phyloP scores from a whole-genome alignment of 1,140 invertebrate genomes.

The Drosophila grimshawi region DNA sequence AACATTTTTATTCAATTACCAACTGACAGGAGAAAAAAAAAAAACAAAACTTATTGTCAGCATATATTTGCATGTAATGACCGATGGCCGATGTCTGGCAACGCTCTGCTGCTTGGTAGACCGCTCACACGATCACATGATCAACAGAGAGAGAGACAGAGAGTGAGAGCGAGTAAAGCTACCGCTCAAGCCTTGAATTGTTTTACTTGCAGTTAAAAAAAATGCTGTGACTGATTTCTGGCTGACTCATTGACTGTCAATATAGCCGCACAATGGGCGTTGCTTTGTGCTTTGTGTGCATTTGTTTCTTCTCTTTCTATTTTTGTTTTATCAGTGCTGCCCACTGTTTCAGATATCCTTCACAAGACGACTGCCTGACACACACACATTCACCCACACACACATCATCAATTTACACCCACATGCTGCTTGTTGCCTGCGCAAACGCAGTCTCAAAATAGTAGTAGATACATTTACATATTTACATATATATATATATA shows the following conservation, averaged over 20 bases:
- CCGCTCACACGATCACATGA: constrained; percentile 26
- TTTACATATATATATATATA: constrained; percentile 2
- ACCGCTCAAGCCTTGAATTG: constrained; percentile 3
- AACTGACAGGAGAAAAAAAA: not conserved
- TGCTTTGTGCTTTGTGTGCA: constrained; percentile 38
- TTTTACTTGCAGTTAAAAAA: constrained; percentile 22
- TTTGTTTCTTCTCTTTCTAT: too few species aligned
- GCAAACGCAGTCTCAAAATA: constrained; percentile 65
- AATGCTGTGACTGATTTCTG: constrained; percentile 17
- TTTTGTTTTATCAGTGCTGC: constrained; percentile 44
- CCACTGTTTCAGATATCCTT: constrained; percentile 61
- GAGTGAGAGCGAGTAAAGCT: constrained; percentile 7
- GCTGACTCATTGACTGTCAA: constrained; percentile 44
- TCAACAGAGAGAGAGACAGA: not conserved
- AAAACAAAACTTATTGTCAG: not conserved
- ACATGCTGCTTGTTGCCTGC: constrained; percentile 41
- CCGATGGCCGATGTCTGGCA: constrained; percentile 23
- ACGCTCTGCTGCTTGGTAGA: not conserved
- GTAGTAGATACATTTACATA: constrained; percentile 61
- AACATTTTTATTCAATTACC: not conserved
- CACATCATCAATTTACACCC: constrained; percentile 14
- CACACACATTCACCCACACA: constrained; percentile 23
- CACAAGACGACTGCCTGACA: constrained; percentile 22
- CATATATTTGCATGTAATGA: constrained; percentile 9
- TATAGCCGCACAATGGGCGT: constrained; percentile 47